Conservation (phyloP, 2,113 vertebrate genomes). For the Epinephelus fuscoguttatus region DNA sequence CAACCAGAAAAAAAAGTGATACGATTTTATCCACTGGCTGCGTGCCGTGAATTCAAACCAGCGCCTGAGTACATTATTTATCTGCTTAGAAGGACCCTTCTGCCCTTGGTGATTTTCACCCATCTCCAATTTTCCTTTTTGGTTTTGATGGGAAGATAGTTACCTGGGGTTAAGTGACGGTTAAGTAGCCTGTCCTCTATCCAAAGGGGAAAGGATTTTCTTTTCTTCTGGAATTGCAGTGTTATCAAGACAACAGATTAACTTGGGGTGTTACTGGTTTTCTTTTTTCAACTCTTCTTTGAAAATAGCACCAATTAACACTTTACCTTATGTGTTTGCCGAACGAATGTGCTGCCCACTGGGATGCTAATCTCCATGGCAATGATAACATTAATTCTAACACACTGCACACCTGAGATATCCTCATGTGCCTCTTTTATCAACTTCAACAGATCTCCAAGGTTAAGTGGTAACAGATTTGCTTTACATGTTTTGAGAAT, state of each 20-base stretch:
- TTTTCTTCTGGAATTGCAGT: constrained; percentile 20
- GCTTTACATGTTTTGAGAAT: neutral
- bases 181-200: constrained; percentile 50
- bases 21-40: constrained; percentile 67
- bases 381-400: constrained; percentile 5
- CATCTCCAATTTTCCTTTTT: constrained; percentile 67
- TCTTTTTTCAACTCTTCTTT: neutral
- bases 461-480: neutral
- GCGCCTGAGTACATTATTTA: constrained; percentile 78
- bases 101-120: constrained; percentile 73
- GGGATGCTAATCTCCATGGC: neutral
- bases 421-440: neutral
- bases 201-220: neutral
- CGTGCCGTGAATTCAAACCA: constrained; percentile 64
- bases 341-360: neutral
- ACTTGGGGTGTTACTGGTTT: neutral
- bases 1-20: constrained; percentile 71
- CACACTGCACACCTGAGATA: neutral
- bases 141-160: constrained; percentile 62
- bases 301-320: constrained; percentile 29
- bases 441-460: neutral
- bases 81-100: constrained; percentile 65
- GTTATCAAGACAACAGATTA: neutral
- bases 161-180: constrained; percentile 70
- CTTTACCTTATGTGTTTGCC: neutral